A percentile compares a stretch with the other conserved stretches of the same genome.
phyloP scores from a whole-genome alignment of 30 jellyfish, hydroid and myxozoan genomes.

The Turritopsis dohrnii region DNA sequence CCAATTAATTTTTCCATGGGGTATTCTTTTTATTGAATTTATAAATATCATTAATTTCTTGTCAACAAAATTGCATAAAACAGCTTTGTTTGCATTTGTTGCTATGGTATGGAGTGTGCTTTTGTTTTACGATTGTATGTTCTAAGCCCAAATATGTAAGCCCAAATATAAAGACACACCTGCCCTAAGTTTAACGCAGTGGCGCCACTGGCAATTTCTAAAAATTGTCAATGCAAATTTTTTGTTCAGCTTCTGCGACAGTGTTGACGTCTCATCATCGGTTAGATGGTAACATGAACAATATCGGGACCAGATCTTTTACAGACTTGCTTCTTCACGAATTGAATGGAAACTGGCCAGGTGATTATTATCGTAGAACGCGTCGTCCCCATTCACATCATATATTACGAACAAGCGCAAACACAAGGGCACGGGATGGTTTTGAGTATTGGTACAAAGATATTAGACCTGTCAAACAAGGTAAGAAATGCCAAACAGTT shows the following conservation, averaged over 20 bases:
- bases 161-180: no score
- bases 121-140: no score
- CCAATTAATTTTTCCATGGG: no score
- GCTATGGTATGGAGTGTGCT: no score
- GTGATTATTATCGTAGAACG: slow-evolving; percentile 37
- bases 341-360: slow-evolving; percentile 68
- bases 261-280: slow-evolving; percentile 42
- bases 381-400: slow-evolving; percentile 17
- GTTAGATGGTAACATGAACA: slow-evolving; percentile 55
- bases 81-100: no score
- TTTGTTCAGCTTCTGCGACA: neutral
- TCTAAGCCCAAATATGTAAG: no score
- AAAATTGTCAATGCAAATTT: neutral
- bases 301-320: slow-evolving; percentile 58
- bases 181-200: neutral
- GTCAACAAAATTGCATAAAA: no score
- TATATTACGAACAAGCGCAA: slow-evolving; percentile 57
- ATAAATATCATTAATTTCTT: no score
- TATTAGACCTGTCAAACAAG: slow-evolving; percentile 32
- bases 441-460: slow-evolving; percentile 72
- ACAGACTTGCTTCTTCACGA: slow-evolving; percentile 68
- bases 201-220: slow-evolving; percentile 11
- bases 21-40: no score
- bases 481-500: neutral
- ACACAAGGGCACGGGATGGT: slow-evolving; percentile 71